These are phyloP conservation scores for Ditylenchus weischeri DNA, from an alignment of 2,888 invertebrate species.

Conservation along the genomic window DNA sequence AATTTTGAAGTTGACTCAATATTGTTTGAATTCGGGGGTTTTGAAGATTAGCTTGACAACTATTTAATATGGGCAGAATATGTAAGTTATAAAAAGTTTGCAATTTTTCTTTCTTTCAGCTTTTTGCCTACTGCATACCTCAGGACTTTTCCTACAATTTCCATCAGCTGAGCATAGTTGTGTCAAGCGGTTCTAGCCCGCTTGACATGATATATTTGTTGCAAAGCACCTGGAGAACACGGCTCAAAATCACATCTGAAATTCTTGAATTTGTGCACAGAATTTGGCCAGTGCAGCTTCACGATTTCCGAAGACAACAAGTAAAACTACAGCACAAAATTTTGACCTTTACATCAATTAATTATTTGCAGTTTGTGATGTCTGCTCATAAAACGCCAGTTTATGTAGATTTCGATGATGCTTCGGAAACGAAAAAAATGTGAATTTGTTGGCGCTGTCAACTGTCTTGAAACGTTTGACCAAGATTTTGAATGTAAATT, in stretches of 20 bases:
- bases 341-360: neutral
- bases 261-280: conserved; percentile 1
- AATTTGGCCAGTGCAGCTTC: conserved; percentile 3
- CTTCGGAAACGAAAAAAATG: too few species aligned
- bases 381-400: neutral
- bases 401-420: conserved; percentile 8
- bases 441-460: too few species aligned
- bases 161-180: neutral
- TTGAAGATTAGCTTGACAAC: too few species aligned
- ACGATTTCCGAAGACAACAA: conserved; percentile 4
- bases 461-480: too few species aligned
- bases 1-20: too few species aligned
- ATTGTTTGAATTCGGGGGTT: too few species aligned
- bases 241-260: neutral
- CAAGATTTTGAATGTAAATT: too few species aligned
- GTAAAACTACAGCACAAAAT: neutral
- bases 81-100: neutral
- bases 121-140: conserved; percentile 13
- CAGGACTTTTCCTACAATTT: conserved; percentile 4
- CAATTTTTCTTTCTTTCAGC: neutral
- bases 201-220: neutral
- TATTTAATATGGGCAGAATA: too few species aligned
- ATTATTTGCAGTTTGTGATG: neutral
- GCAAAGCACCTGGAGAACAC: neutral
- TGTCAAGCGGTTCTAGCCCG: neutral